These are phyloP conservation scores for Hypsibius dujardini DNA, from an alignment of 1,140 invertebrate genomes.

Conservation along the genomic window DNA sequence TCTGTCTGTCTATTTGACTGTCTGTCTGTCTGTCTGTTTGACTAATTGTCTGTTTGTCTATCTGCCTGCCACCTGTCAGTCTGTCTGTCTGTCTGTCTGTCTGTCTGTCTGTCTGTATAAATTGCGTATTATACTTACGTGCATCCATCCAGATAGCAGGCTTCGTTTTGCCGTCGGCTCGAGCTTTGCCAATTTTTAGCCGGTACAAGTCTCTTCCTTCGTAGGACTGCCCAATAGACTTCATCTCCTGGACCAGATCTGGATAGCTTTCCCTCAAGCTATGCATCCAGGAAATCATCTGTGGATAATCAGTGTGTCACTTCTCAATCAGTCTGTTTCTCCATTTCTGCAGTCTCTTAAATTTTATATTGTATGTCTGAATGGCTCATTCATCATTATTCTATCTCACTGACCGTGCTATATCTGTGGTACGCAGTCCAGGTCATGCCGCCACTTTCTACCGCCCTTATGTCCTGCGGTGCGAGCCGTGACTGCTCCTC, in stretches of 20 bases:
- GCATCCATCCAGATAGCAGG: conserved; percentile 44
- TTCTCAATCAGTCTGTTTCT: not conserved
- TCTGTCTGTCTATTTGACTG: no score
- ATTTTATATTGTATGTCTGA: not conserved
- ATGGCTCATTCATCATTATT: not conserved
- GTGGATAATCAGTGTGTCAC: not conserved
- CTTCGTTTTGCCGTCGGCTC: conserved; percentile 29
- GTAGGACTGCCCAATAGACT: conserved; percentile 51
- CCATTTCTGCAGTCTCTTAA: no score
- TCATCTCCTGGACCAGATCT: conserved; percentile 41
- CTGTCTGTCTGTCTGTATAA: conserved; percentile 9
- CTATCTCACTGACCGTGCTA: not conserved
- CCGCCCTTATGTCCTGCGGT: not conserved
- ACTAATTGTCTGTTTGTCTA: no score
- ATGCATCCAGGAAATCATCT: not conserved
- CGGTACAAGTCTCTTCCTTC: conserved; percentile 54
- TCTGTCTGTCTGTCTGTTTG: no score
- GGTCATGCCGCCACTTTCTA: not conserved
- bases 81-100: conserved; percentile 36
- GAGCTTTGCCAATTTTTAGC: conserved; percentile 38
- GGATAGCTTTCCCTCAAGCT: conserved; percentile 49
- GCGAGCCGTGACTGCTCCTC: not conserved
- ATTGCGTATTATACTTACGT: conserved; percentile 30
- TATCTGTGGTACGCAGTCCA: conserved; percentile 11
- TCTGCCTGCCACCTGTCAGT: no score